A percentile compares a stretch with the other conserved stretches of the same genome.
Conservation (phyloP, 2,797 vertebrate genomes). For the Anas bahamensis region DNA sequence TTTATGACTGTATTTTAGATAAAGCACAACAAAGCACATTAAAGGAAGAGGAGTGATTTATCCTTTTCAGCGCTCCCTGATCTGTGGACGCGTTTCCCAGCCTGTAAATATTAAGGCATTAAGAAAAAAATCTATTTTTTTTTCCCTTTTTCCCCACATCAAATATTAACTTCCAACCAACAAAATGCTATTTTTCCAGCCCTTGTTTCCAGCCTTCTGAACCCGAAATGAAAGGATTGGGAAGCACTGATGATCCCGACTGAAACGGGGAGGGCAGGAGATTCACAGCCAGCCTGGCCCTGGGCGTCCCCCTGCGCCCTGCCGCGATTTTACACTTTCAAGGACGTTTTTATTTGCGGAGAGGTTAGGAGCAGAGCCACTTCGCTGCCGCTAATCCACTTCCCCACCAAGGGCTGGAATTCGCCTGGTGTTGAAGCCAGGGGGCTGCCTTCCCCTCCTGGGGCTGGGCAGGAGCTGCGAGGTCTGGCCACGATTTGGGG, state of each 20-base stretch:
- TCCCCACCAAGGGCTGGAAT: background rate
- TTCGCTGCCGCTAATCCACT: background rate
- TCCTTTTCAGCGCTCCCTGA: background rate
- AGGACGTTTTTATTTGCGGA: background rate
- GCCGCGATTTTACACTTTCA: slow-evolving; percentile 6
- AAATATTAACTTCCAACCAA: background rate
- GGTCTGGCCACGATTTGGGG: background rate
- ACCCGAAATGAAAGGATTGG: background rate
- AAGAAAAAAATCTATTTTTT: background rate
- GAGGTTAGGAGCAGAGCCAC: background rate
- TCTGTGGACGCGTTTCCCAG: slow-evolving; percentile 20
- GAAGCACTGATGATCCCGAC: background rate
- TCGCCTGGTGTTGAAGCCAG: background rate
- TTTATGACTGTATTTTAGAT: slow-evolving; percentile 36
- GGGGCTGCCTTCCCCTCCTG: background rate
- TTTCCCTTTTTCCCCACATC: background rate
- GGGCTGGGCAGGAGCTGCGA: background rate
- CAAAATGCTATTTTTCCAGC: background rate
- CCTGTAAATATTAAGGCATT: background rate
- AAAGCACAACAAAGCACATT: slow-evolving; percentile 1
- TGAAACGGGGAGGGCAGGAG: background rate
- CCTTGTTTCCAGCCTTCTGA: background rate
- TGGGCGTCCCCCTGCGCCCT: background rate
- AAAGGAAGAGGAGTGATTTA: slow-evolving; percentile 16
- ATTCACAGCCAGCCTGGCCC: background rate